Percentiles rank a stretch among this genome's conserved stretches.
phyloP scores from a whole-genome alignment of 1,140 invertebrate genomes.

The Diorhabda elongata region DNA sequence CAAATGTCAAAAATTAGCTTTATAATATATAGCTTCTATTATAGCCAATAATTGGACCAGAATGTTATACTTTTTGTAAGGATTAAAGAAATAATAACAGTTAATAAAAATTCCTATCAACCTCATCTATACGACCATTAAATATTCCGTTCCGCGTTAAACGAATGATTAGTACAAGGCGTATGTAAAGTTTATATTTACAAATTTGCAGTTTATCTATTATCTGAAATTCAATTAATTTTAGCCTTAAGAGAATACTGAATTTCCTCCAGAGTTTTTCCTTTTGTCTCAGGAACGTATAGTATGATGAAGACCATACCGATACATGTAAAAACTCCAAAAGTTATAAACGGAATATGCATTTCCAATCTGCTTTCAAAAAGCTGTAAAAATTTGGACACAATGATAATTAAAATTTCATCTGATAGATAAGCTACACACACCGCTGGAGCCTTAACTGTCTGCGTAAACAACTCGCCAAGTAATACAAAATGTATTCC shows the following conservation, averaged over 20 bases:
- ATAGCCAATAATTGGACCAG: neutral
- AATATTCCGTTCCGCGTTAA: too few relatives aligned
- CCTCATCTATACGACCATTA: too few relatives aligned
- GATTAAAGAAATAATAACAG: too few relatives aligned
- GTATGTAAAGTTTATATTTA: too few relatives aligned
- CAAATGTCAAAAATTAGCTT: neutral
- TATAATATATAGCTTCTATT: neutral
- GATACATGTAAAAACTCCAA: constrained; percentile 61
- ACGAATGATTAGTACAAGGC: too few relatives aligned
- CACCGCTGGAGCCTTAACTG: constrained; percentile 64
- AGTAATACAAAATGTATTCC: constrained; percentile 69
- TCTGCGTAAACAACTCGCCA: constrained; percentile 70
- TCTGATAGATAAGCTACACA: constrained; percentile 67
- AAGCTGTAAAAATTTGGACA: constrained; percentile 69
- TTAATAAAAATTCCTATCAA: too few relatives aligned
- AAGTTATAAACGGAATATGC: constrained; percentile 70
- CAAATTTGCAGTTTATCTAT: too few relatives aligned
- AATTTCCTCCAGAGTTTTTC: constrained; percentile 63
- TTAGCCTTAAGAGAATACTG: constrained; percentile 33
- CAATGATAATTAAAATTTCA: constrained; percentile 66
- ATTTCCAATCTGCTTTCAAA: constrained; percentile 57
- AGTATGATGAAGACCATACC: constrained; percentile 61
- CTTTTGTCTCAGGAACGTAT: constrained; percentile 79
- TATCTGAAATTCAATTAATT: neutral
- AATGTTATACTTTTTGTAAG: too few relatives aligned